Evolutionary conservation across 2,888 invertebrate genomes (phyloP), one percentile per base, ranked within the genome.

Genomic region (Operophtera brumata): DNA sequence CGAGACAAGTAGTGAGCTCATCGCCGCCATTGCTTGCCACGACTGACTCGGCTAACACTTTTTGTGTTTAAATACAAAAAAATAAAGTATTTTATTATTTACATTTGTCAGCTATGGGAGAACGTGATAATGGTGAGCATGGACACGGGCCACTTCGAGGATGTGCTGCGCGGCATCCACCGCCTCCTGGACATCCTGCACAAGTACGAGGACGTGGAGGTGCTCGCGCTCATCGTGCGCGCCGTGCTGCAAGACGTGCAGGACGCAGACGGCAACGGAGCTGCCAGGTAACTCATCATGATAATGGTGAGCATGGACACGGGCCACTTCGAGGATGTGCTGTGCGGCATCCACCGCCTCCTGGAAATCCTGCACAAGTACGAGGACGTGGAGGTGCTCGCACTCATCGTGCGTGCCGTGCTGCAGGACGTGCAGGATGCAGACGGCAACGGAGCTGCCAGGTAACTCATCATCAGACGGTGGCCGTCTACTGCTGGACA

Each of bases 61-160:
- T n/a, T n/a, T n/a, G n/a, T n/a, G n/a, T n/a, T n/a, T n/a, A n/a
- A n/a, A n/a, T n/a, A n/a, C n/a, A n/a, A n/a, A n/a, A n/a, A n/a
- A n/a, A n/a, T 4, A 20, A 20, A 20, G 20, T 20, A n/a, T n/a
- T n/a, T n/a, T 20, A 4, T 20, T 20, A 20, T 20, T 20, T 20
- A 20, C 2, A 20, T 3, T 20, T 36, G 35, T n/a, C 62, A 93
- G 87, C 88, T 95, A 0, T 99, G 99, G 99, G 98, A 99, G 78
- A 99, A 99, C 86, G 94, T 96, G 51, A 92, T 99, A 84, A 85
- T 96, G 25, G 95, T 98, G 25, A 96, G 96, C 69, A 93, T 95
- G 62, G 98, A 98, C 76, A 94, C 96, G 10, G 94, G 94, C 0
- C 94, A 96, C 75, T 96, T 96, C 78, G 93, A 94, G 48, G 97